Evolutionary conservation across 2,888 invertebrate genomes (phyloP).

Genomic region (Rhagonycha lutea): DNA sequence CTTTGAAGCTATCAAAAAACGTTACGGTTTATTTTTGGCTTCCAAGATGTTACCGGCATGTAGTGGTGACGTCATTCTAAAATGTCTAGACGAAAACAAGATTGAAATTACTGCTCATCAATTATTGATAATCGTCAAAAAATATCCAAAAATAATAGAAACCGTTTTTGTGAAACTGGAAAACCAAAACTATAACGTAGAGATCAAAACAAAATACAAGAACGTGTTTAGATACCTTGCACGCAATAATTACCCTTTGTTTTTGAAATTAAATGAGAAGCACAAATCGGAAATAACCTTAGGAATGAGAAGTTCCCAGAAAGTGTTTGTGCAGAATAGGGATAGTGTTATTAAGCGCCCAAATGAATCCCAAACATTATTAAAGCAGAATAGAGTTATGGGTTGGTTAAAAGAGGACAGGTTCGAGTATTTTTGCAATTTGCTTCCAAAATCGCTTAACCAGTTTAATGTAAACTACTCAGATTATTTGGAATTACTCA

Average conservation of each 20-base stretch:
- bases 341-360: neutral
- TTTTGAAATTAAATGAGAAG: neutral
- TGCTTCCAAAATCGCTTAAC: slow-evolving; percentile 4
- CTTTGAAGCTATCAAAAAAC: slow-evolving; percentile 14
- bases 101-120: slow-evolving; percentile 14
- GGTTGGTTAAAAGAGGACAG: slow-evolving; percentile 6
- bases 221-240: slow-evolving; percentile 1
- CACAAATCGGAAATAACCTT: neutral
- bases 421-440: slow-evolving; percentile 4
- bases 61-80: slow-evolving; percentile 11
- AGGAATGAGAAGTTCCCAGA: neutral
- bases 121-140: slow-evolving; percentile 12
- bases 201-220: neutral
- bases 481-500: neutral
- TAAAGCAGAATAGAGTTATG: slow-evolving; percentile 1
- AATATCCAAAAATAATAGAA: slow-evolving; percentile 10
- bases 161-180: slow-evolving; percentile 5
- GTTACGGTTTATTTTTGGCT: slow-evolving; percentile 23
- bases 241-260: slow-evolving; percentile 3
- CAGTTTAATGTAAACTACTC: neutral
- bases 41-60: slow-evolving; percentile 17
- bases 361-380: neutral
- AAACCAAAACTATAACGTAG: neutral
- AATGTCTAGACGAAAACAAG: slow-evolving; percentile 10
- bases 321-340: slow-evolving; percentile 3